Percentiles rank a stretch among this genome's conserved stretches.
phyloP scores from a whole-genome alignment of 1,140 invertebrate species.

The Eciton burchellii region DNA sequence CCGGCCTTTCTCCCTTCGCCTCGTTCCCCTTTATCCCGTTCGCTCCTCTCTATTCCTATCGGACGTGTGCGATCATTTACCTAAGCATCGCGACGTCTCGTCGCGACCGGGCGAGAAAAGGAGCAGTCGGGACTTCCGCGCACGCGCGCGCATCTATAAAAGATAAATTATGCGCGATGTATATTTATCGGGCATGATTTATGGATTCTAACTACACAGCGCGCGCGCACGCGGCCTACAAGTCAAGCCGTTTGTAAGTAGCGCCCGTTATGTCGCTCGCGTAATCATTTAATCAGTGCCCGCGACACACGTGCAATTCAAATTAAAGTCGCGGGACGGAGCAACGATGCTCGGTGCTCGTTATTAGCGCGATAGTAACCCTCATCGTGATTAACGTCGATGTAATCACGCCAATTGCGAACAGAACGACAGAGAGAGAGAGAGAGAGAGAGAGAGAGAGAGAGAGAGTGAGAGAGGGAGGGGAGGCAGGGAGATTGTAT shows the following conservation, averaged over 20 bases:
- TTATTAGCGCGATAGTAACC: background rate
- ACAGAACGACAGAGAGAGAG: no score
- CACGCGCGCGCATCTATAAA: background rate
- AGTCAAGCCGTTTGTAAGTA: slow-evolving; percentile 25
- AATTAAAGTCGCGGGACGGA: slow-evolving; percentile 18
- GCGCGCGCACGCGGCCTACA: background rate
- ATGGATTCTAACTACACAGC: slow-evolving; percentile 8
- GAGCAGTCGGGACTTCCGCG: slow-evolving; percentile 22
- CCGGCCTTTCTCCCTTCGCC: slow-evolving; percentile 14
- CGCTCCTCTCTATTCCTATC: background rate
- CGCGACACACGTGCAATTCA: slow-evolving; percentile 13
- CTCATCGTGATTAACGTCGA: background rate
- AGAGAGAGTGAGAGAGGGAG: no score
- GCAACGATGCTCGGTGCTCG: background rate
- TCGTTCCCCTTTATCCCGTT: slow-evolving; percentile 49
- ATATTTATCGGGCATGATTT: slow-evolving; percentile 52
- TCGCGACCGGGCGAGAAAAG: background rate
- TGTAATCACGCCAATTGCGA: background rate
- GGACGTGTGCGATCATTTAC: slow-evolving; percentile 28
- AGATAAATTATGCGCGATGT: slow-evolving; percentile 51
- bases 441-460: no score
- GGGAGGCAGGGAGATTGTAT: background rate
- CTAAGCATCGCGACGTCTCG: slow-evolving; percentile 18
- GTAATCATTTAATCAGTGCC: slow-evolving; percentile 32
- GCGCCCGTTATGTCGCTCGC: background rate